These are phyloP conservation scores for Lipotes vexillifer DNA, from an alignment of 2,113 vertebrate genomes.

Conservation along the genomic window DNA sequence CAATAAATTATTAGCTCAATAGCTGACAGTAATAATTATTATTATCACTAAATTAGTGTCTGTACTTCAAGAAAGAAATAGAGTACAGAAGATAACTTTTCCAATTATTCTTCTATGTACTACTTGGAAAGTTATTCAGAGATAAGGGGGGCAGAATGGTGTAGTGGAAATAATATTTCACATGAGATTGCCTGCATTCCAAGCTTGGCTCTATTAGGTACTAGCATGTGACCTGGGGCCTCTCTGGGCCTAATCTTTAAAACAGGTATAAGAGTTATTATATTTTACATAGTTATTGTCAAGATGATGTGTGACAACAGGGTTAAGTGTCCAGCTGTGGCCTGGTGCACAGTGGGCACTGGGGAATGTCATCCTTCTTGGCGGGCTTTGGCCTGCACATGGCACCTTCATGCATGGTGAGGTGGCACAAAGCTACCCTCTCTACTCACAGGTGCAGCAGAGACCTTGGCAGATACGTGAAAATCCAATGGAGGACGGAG, in stretches of 20 bases:
- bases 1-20: background rate
- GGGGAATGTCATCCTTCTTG: background rate
- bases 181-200: background rate
- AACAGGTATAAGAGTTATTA: background rate
- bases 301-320: background rate
- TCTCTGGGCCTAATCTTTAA: background rate
- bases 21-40: background rate
- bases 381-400: accelerated
- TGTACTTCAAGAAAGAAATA: background rate
- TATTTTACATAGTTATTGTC: background rate
- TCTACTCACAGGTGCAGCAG: background rate
- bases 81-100: background rate
- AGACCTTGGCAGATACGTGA: background rate
- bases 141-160: background rate
- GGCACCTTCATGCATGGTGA: background rate
- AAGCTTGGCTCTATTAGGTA: background rate
- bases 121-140: background rate
- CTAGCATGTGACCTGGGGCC: background rate
- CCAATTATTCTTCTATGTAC: background rate
- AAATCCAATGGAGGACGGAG: background rate
- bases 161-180: background rate
- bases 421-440: background rate
- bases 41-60: background rate
- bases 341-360: background rate
- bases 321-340: background rate